phyloP scores from a whole-genome alignment of 1,140 invertebrate genomes.

The Drosophila guanche region DNA sequence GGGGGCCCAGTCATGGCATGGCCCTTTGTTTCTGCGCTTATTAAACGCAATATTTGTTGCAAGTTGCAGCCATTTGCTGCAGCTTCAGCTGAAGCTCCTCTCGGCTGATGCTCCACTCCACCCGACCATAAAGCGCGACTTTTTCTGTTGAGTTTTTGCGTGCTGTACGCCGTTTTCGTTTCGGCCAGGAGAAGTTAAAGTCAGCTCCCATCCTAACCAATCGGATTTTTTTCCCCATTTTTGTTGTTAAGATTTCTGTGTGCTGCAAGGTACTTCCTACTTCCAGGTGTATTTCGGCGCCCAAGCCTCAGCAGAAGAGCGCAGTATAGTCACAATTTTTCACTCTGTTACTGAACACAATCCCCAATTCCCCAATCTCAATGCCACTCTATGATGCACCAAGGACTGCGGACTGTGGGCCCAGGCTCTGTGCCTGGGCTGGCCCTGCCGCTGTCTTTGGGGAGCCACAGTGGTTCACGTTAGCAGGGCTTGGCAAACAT shows the following conservation, averaged over 20 bases:
- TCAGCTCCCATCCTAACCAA: conserved; percentile 17
- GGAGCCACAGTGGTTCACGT: conserved; percentile 16
- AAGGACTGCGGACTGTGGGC: conserved; percentile 21
- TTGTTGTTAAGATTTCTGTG: conserved; percentile 36
- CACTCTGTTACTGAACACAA: conserved; percentile 33
- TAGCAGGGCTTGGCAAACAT: no score
- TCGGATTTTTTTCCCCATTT: conserved; percentile 54
- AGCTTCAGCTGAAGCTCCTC: conserved; percentile 6
- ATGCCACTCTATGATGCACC: conserved; percentile 72
- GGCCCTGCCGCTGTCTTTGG: conserved; percentile 50
- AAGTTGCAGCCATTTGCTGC: conserved; percentile 49
- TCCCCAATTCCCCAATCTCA: conserved; percentile 52
- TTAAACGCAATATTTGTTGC: conserved; percentile 82
- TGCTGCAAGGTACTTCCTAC: conserved; percentile 64
- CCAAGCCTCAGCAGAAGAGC: conserved; percentile 18
- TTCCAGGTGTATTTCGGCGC: conserved; percentile 60
- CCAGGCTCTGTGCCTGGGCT: conserved; percentile 21
- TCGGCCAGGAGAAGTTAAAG: background rate
- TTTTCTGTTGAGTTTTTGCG: conserved; percentile 82
- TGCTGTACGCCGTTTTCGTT: conserved; percentile 40
- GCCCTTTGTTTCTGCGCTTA: conserved; percentile 80
- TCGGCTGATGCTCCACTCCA: conserved; percentile 12
- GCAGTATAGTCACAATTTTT: conserved; percentile 59
- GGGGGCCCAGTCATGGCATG: conserved; percentile 21
- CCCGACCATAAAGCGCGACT: conserved; percentile 75